phyloP scores from a whole-genome alignment of 2,888 invertebrate species.

The Mimumesa dahlbomi region DNA sequence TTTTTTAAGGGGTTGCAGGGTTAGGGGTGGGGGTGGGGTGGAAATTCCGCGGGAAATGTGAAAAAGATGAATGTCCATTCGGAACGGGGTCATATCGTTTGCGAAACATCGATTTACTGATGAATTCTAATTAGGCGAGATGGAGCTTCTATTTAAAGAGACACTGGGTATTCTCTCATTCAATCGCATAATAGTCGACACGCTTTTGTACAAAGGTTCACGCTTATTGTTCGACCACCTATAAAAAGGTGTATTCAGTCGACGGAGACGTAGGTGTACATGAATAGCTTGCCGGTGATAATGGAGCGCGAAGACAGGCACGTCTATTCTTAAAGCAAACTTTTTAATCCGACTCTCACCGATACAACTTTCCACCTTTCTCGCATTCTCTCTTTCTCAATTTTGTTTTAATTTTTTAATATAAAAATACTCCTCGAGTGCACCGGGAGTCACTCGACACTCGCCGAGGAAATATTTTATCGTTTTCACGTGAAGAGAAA shows the following conservation, averaged over 20 bases:
- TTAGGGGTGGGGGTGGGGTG: no score
- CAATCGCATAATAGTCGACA: slow-evolving; percentile 22
- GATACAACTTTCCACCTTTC: not conserved
- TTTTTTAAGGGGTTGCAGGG: no score
- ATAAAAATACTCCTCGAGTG: no score
- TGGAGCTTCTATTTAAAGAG: slow-evolving; percentile 36
- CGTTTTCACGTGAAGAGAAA: no score
- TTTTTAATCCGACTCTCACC: not conserved
- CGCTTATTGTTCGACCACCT: slow-evolving; percentile 40
- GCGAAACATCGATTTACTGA: slow-evolving; percentile 39
- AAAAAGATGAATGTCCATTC: no score
- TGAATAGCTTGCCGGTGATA: slow-evolving; percentile 31
- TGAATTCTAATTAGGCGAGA: slow-evolving; percentile 49
- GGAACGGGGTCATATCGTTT: not conserved
- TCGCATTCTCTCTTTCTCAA: no score
- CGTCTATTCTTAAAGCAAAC: slow-evolving; percentile 4
- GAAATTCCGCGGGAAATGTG: no score
- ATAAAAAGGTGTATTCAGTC: slow-evolving; percentile 40
- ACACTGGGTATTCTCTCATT: slow-evolving; percentile 24
- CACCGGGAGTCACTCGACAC: no score
- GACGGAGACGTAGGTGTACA: slow-evolving; percentile 4
- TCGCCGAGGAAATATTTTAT: no score
- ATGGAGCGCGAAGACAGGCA: slow-evolving; percentile 17
- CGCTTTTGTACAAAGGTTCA: slow-evolving; percentile 38
- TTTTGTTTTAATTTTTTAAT: no score